Evolutionary conservation across 2,797 vertebrate species (phyloP).

Genomic region (Sebastolobus altivelis): DNA sequence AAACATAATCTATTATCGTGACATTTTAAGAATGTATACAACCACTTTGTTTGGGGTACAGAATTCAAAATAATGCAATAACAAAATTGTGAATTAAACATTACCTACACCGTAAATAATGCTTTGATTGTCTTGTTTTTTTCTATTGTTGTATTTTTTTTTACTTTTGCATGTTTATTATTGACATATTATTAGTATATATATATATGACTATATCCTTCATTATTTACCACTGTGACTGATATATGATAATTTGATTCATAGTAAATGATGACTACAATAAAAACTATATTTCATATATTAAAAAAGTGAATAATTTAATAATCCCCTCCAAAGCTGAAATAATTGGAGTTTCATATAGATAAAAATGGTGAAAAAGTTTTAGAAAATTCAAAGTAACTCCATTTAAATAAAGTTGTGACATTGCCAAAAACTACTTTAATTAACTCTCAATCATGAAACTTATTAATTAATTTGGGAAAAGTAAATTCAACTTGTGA

Average conservation of each 20-base stretch:
- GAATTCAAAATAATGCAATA: background rate
- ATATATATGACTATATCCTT: background rate
- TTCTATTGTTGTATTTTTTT: background rate
- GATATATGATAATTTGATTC: fast-evolving
- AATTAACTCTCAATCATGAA: background rate
- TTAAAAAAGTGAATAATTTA: background rate
- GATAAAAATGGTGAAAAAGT: background rate
- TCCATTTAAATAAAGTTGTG: background rate
- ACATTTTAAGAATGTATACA: background rate
- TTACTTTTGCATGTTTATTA: background rate
- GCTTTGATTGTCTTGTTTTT: background rate
- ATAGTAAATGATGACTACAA: background rate
- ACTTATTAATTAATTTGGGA: background rate
- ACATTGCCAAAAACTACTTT: background rate
- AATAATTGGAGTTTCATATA: background rate
- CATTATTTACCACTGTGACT: background rate
- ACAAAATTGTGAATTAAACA: background rate
- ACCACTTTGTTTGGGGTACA: background rate
- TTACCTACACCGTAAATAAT: too few relatives aligned
- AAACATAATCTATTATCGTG: conserved; percentile 27
- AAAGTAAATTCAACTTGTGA: background rate
- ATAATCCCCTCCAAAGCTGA: background rate
- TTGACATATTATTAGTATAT: background rate
- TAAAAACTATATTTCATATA: background rate
- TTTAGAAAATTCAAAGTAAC: background rate